Evolutionary conservation across 2,888 invertebrate species (phyloP), one percentile per base, ranked within the genome.

Genomic region (Euplexia lucipara): DNA sequence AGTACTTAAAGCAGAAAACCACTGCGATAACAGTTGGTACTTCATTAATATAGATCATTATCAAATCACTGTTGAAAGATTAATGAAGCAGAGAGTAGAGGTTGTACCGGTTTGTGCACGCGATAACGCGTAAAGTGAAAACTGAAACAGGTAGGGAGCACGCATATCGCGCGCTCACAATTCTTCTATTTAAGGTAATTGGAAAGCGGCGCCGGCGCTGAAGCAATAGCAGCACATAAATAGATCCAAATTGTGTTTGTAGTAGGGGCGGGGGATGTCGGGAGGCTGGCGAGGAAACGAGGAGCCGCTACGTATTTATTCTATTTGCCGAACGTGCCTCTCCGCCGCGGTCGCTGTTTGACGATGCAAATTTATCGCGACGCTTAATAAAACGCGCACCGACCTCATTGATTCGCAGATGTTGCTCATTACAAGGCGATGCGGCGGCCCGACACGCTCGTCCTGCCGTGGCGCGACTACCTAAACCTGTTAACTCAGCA

Each of bases 271-370:
- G 83, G 86, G 79, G 84, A 78, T 80, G 81, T 82, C 78, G 82
- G 86, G 82, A 81, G 83, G 83, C 79, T 83, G 81, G 79, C 85
- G 85, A 82, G 78, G 83, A 79, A 83, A 82, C 83, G 86, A 86
- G 86, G 86, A 88, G 88, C 79, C 74, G 86, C 87, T 86, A 84
- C 89, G 90, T 93, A 94, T 93, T 94, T 92, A 94, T 92, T 94
- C 91, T 93, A 94, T 95, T 94, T 94, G 90, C 87, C 83, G 94
- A 94, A 94, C 94, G 95, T 95, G 95, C 93, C 86, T 87, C 90
- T 86, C 84, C 86, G 88, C 88, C 88, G 88, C 89, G 89, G 91
- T 82, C 89, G 85, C 90, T 93, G 91, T 93, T 95, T 93, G 92
- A 89, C 88, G 91, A 95, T 95, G 94, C 92, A 94, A 95, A 94